A percentile compares a stretch with the other conserved stretches of the same genome.
These are phyloP conservation scores for Fregetta grallaria DNA, from an alignment of 2,113 vertebrate species.

Conservation along the genomic window DNA sequence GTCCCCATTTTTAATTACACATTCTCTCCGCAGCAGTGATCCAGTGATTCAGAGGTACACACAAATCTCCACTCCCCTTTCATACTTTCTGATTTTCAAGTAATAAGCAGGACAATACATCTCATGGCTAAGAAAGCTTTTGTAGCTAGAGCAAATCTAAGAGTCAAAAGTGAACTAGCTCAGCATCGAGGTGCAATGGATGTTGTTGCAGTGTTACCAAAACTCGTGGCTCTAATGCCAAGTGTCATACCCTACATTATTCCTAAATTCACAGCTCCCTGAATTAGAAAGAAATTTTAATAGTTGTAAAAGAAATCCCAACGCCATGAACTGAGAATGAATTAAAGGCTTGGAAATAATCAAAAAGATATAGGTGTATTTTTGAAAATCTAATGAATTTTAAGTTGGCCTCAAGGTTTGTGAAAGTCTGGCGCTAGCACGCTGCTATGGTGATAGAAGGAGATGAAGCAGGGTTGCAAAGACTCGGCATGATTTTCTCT, in stretches of 20 bases:
- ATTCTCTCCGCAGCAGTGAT: not conserved
- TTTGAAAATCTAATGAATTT: not conserved
- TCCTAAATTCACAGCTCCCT: not conserved
- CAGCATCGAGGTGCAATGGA: not conserved
- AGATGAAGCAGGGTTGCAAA: not conserved
- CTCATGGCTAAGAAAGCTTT: not conserved
- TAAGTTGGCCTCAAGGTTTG: not conserved
- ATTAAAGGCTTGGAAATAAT: not conserved
- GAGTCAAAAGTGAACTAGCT: not conserved
- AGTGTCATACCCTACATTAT: not conserved
- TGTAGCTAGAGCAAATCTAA: not conserved
- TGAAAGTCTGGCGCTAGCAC: not conserved
- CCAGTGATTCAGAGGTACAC: not conserved
- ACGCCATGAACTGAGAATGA: not conserved
- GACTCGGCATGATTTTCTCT: not conserved
- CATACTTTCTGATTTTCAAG: not conserved
- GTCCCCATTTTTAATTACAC: not conserved
- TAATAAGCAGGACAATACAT: not conserved
- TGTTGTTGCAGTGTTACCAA: not conserved
- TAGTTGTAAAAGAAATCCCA: not conserved
- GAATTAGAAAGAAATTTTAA: not conserved
- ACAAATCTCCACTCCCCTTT: not conserved
- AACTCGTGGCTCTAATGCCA: not conserved
- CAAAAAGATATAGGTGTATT: not conserved
- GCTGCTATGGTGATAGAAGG: fast-evolving